phyloP scores from a whole-genome alignment of 2,797 vertebrate genomes.

The Lagocephalus sceleratus region DNA sequence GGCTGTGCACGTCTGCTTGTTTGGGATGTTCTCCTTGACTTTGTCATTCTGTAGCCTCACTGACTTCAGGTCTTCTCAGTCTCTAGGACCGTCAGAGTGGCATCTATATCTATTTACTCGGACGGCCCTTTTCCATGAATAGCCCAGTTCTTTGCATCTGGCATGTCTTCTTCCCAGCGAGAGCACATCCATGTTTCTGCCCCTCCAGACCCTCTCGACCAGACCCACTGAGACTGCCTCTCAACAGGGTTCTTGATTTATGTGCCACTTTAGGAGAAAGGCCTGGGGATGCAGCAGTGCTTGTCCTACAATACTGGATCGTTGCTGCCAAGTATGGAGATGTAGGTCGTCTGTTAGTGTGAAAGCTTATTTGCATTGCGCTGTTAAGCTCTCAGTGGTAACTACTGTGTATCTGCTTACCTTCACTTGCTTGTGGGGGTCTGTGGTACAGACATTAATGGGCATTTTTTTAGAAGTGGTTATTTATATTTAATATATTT shows the following conservation, averaged over 20 bases:
- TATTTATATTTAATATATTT: no score
- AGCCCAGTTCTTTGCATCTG: slow-evolving; percentile 35
- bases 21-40: neutral
- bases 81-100: neutral
- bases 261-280: slow-evolving; percentile 67
- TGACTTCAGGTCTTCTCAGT: slow-evolving; percentile 2
- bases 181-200: slow-evolving; percentile 11
- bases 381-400: slow-evolving; percentile 49
- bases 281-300: slow-evolving; percentile 57
- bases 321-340: slow-evolving; percentile 50
- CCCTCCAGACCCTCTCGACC: slow-evolving; percentile 31
- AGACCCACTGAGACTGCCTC: slow-evolving; percentile 57
- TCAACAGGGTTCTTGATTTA: slow-evolving; percentile 72
- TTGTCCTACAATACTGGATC: slow-evolving; percentile 66
- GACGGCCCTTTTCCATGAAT: slow-evolving; percentile 30
- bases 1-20: neutral
- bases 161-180: slow-evolving; percentile 18
- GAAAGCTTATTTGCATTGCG: slow-evolving; percentile 64
- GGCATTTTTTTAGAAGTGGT: slow-evolving; percentile 15
- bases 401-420: slow-evolving; percentile 47
- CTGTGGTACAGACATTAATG: slow-evolving; percentile 24
- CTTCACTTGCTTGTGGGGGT: slow-evolving; percentile 28
- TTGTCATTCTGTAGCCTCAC: neutral
- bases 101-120: slow-evolving; percentile 14
- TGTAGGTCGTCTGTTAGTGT: slow-evolving; percentile 50